Evolutionary conservation across 2,797 vertebrate genomes (phyloP), one percentile per base, ranked within the genome.

Genomic region (Eupleurogrammus muticus): DNA sequence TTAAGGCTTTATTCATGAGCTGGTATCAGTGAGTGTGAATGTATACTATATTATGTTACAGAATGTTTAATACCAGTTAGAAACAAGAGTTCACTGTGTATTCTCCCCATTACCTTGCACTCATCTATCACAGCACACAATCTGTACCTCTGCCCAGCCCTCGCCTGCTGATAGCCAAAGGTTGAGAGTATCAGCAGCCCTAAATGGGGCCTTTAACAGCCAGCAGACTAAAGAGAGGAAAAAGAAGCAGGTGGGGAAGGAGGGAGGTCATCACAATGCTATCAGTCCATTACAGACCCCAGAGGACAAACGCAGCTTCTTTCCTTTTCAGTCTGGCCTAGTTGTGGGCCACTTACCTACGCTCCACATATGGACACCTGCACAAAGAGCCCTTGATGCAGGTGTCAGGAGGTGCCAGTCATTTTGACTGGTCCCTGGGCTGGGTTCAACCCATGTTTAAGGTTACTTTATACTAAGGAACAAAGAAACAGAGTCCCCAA

Each of bases 201-300:
- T 80, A 83, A 91, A 87, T 77, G 84, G 81, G 74, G 56, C 73
- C 85, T 85, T 87, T 86, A 84, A 79, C 80, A 84, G 82, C 77
- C 82, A 85, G 56, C 69, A 53, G 77, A 77, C 75, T 81, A 61
- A 81, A 77, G 66, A 70, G 75, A 87, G 79, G 77, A 66, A 83
- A n/a, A 74, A 82, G 75, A 77, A 82, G 72, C 77, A 81, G 79
- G 74, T 82, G 80, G 75, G 62, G 78, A 78, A 81, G 78, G 66
- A 87, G 83, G 84, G 77, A 90, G 85, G 82, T 91, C 87, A 88
- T 77, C 57, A 71, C 28, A 90, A 92, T 92, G 81, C 87, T 94
- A 92, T 94, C 91, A 67, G 89, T 89, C 90, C 88, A 90, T 92
- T 93, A 91, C 88, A 91, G 90, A 90, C 86, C 83, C 71, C 40